Evolutionary conservation across 2,797 vertebrate species (phyloP).

Genomic region (Enteromius anoplus): DNA sequence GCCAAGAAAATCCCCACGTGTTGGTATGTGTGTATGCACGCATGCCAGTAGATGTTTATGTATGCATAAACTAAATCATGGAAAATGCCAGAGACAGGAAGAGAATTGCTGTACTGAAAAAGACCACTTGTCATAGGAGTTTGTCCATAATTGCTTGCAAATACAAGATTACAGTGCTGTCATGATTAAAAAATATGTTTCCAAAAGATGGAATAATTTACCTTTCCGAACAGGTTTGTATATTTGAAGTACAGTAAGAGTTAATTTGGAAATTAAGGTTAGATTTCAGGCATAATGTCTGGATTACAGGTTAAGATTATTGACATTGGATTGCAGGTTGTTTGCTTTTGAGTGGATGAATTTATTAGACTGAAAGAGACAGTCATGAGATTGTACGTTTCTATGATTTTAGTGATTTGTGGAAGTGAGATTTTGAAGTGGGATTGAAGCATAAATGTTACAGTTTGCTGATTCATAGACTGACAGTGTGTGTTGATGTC

Average conservation of each 20-base stretch:
- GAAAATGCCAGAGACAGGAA: slow-evolving; percentile 5
- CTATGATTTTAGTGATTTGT: not conserved
- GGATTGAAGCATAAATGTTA: not conserved
- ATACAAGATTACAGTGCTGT: not conserved
- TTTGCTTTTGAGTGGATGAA: not conserved
- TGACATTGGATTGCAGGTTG: not conserved
- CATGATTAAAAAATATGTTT: not conserved
- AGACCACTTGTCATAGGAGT: not conserved
- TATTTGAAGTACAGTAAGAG: not conserved
- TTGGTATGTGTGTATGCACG: slow-evolving; percentile 25
- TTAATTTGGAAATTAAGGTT: not conserved
- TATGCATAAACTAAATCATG: slow-evolving; percentile 19
- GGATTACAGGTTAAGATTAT: not conserved
- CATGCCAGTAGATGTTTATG: slow-evolving; percentile 25
- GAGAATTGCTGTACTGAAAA: not conserved
- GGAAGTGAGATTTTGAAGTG: not conserved
- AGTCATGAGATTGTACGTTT: not conserved
- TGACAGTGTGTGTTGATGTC: not conserved
- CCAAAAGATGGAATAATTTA: not conserved
- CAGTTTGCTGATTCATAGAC: not conserved
- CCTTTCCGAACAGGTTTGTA: not conserved
- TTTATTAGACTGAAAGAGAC: not conserved
- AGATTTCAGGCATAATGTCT: not conserved
- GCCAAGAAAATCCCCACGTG: slow-evolving; percentile 21
- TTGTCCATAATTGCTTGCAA: not conserved